Base-by-base conservation (phyloP, 1,140 invertebrate genomes). In the Apis dorsata region DNA sequence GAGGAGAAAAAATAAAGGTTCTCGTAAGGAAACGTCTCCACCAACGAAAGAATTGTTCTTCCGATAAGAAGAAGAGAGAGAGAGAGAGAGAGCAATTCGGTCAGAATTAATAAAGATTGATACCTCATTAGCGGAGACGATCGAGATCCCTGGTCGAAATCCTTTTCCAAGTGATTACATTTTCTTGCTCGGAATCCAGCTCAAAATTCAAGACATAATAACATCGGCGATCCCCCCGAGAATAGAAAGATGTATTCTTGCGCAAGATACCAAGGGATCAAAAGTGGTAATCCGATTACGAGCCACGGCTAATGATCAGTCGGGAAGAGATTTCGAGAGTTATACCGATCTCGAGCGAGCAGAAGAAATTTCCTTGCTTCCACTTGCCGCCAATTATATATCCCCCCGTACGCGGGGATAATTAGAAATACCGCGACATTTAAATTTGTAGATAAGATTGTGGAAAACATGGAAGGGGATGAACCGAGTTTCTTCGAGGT, bases 251-350 rank as follows among this genome's bases (percentile, higher is more conserved):
- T 81, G 77, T 87, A 84, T 81, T 78, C 78, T 68, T 78, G 76
- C 53, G 60, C 80, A 77, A 77, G 76, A 75, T 51, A 65, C 51
- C 60, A 60, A 59, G 3, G 34, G 77, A 78, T 84, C 85, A 86
- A 73, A 62, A 74, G 60, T 80, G 78, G 60, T 80, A 87, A 87
- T 87, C 86, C 85, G 86, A 87, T 87, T 87, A 87, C 55, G 69
- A 63, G 70, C 59, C 81, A 68, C n/a, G 77, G 75, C 86, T 87
- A 87, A 87, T 83, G 81, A 83, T 83, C 81, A 24, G 5, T 55
- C 81, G n/a, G 13, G 68, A 53, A 60, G 55, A 84, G 70, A 70
- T 84, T 81, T 74, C 72, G 34, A 34, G 34, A 34, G 79, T 60
- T 84, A 53, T 28, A 17, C 13, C 59, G 8, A 28, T 55, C 44